Evolutionary conservation across 2,888 invertebrate species (phyloP), one percentile per base, ranked within the genome.

Genomic region (Polydrusus tereticollis): DNA sequence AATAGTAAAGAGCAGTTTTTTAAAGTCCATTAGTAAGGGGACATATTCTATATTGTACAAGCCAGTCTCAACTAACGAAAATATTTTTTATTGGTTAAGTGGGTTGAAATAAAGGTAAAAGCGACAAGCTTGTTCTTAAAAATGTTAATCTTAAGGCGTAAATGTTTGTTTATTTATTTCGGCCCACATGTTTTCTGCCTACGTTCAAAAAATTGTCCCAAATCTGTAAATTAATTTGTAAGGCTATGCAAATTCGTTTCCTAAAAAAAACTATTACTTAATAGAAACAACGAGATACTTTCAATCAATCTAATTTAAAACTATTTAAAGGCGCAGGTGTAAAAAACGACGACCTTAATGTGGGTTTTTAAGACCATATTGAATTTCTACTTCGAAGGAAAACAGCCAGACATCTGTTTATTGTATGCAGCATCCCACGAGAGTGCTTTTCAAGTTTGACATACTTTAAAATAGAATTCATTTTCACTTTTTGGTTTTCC

Each of bases 61-160:
- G 5, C n/a, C 2, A 23, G 10, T 12, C 7, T 8, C 33, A 6
- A 23, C 26, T 7, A 52, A 52, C 26, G 2, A 29, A 52, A 26
- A 52, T 7, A 55, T 55, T 6, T 52, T 29, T 33, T 55, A 29
- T 33, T 29, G 29, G 8, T 29, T 16, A 29, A 10, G 52, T 55
- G 52, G 52, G 52, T 29, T 55, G 29, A 55, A 29, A 29, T 33
- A 29, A 55, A 55, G 52, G 52, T 29, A 55, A 55, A 29, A 55
- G 29, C 29, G 10, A 38, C 41, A 18, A 41, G 59, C 36, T 43
- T 57, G 43, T 29, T 23, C 16, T 45, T 47, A 29, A 43, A 66
- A 57, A 66, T 66, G 55, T 29, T 65, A 65, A 65, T 57, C n/a
- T 23, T 26, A 43, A 66, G 66, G 66, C 66, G 66, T 66, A 41